Evolutionary conservation across 2,113 vertebrate genomes (phyloP).

Genomic region (Acrocephalus kingi): DNA sequence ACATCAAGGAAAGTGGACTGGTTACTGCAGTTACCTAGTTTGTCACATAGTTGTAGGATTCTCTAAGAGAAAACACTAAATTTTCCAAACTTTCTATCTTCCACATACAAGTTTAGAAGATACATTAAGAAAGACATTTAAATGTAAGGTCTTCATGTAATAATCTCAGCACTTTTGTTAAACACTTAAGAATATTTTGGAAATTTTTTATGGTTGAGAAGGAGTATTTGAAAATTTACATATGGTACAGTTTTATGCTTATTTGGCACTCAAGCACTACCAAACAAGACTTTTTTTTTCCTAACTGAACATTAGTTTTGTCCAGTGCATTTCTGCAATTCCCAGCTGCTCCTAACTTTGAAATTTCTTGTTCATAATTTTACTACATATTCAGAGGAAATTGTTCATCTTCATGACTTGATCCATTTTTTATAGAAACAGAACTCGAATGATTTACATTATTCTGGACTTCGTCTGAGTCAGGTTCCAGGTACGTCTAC

Average conservation of each 20-base stretch:
- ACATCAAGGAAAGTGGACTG: not conserved
- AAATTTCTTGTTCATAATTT: not conserved
- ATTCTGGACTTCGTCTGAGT: not conserved
- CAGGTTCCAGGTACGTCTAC: not conserved
- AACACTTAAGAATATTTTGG: not conserved
- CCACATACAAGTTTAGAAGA: not conserved
- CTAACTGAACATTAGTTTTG: not conserved
- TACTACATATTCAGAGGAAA: not conserved
- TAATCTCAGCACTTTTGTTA: not conserved
- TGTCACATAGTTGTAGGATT: not conserved
- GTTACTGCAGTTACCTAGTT: not conserved
- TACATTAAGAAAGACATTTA: not conserved
- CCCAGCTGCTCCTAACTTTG: fast-evolving
- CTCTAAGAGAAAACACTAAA: not conserved
- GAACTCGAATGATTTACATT: not conserved
- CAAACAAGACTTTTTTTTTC: not conserved
- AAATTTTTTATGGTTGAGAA: not conserved
- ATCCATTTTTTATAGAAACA: not conserved
- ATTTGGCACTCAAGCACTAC: not conserved
- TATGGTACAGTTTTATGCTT: not conserved
- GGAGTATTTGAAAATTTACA: not conserved
- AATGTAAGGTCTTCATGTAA: not conserved
- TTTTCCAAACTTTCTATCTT: not conserved
- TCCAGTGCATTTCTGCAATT: not conserved
- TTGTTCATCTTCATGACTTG: not conserved